These are phyloP conservation scores for Lethrus apterus DNA, from an alignment of 1,140 invertebrate genomes.

Conservation along the genomic window DNA sequence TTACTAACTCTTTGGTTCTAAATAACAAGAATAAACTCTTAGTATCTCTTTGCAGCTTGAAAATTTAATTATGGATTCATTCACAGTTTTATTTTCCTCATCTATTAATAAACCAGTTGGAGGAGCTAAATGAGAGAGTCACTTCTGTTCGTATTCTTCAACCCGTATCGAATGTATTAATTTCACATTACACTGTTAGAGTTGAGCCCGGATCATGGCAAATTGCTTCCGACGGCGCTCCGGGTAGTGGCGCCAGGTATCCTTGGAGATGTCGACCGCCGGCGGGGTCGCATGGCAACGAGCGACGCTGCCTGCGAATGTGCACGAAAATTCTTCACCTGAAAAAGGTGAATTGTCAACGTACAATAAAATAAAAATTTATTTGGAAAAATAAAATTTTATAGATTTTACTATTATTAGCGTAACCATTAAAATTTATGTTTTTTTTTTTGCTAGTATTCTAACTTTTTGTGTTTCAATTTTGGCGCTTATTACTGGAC, in stretches of 20 bases:
- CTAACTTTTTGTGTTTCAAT: conserved; percentile 7
- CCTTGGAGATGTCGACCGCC: conserved; percentile 41
- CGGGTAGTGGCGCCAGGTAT: conserved; percentile 41
- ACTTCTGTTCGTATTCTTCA: too few species aligned
- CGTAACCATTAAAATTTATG: not conserved
- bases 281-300: conserved; percentile 39
- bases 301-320: conserved; percentile 12
- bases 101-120: too few species aligned
- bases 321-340: conserved; percentile 13
- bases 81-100: too few species aligned
- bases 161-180: too few species aligned
- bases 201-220: too few species aligned
- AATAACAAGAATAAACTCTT: too few species aligned
- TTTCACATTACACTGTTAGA: too few species aligned
- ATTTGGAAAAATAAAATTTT: not conserved
- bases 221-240: conserved; percentile 34
- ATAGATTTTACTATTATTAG: not conserved
- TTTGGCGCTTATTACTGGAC: conserved; percentile 7
- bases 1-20: too few species aligned
- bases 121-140: too few species aligned
- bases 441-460: conserved; percentile 2
- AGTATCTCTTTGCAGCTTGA: too few species aligned
- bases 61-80: too few species aligned
- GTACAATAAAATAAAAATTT: not conserved
- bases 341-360: conserved; percentile 16